A percentile compares a stretch with the other conserved stretches of the same genome.
These are phyloP conservation scores for Chiridota heheva DNA, from an alignment of 35 echinoderm and acorn worm genomes.

Conservation along the genomic window DNA sequence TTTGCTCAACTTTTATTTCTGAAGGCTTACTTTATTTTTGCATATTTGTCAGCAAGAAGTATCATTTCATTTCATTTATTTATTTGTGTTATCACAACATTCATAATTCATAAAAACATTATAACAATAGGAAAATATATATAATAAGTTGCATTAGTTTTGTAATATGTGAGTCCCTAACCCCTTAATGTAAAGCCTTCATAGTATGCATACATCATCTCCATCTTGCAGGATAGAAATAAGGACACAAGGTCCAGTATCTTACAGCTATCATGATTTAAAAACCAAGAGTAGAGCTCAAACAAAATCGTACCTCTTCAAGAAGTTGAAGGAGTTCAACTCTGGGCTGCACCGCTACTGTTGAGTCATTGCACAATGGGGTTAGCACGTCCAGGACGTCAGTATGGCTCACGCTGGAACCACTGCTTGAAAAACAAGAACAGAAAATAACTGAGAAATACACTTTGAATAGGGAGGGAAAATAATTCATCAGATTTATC, in stretches of 20 bases:
- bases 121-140: background rate
- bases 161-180: background rate
- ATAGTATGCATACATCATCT: background rate
- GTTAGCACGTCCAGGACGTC: constrained; percentile 65
- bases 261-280: background rate
- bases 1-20: too few species aligned
- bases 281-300: background rate
- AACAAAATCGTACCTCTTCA: constrained; percentile 54
- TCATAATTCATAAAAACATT: too few species aligned
- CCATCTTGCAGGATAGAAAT: background rate
- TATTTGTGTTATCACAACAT: too few species aligned
- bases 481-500: background rate
- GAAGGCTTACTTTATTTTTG: too few species aligned
- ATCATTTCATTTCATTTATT: too few species aligned
- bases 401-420: constrained; percentile 56
- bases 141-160: background rate
- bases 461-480: background rate
- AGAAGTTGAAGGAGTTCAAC: constrained; percentile 67
- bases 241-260: background rate
- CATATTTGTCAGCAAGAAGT: too few species aligned
- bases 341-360: constrained; percentile 48
- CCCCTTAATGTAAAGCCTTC: background rate
- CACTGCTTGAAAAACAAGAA: constrained; percentile 35
- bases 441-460: background rate
- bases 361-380: constrained; percentile 75